Conservation (phyloP, 2,113 vertebrate species). For the Platysteira castanea region DNA sequence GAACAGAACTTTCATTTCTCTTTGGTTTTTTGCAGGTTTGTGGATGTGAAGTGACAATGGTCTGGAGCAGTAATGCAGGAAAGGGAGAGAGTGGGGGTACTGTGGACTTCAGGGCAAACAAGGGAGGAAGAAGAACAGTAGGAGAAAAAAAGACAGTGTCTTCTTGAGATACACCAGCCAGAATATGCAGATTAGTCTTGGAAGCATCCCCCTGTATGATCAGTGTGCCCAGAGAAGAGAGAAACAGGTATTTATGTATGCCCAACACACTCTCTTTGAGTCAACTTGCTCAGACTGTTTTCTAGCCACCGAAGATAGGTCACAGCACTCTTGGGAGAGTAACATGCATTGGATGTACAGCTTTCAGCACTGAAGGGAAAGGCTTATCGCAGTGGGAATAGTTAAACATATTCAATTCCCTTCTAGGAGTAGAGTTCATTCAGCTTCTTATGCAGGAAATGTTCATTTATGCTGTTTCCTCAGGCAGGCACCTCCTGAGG, state of each 20-base stretch:
- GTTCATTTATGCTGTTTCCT: neutral
- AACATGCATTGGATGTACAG: neutral
- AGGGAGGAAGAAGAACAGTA: neutral
- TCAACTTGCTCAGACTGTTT: neutral
- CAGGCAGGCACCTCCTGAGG: neutral
- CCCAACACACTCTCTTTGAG: neutral
- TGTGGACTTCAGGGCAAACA: neutral
- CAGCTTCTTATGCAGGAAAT: neutral
- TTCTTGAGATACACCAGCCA: neutral
- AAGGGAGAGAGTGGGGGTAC: neutral
- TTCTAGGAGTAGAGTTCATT: neutral
- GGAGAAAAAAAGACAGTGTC: neutral
- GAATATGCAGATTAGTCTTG: neutral
- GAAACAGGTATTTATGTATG: neutral
- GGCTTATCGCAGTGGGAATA: neutral
- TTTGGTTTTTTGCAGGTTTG: neutral
- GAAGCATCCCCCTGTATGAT: neutral
- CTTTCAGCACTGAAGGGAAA: neutral
- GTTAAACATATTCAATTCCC: neutral
- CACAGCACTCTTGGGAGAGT: neutral
- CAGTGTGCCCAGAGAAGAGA: neutral
- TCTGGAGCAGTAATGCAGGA: neutral
- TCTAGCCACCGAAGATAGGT: neutral
- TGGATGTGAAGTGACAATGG: neutral
- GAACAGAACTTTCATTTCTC: neutral